phyloP scores from a whole-genome alignment of 2,797 vertebrate species.

The Poliocrania exsul region DNA sequence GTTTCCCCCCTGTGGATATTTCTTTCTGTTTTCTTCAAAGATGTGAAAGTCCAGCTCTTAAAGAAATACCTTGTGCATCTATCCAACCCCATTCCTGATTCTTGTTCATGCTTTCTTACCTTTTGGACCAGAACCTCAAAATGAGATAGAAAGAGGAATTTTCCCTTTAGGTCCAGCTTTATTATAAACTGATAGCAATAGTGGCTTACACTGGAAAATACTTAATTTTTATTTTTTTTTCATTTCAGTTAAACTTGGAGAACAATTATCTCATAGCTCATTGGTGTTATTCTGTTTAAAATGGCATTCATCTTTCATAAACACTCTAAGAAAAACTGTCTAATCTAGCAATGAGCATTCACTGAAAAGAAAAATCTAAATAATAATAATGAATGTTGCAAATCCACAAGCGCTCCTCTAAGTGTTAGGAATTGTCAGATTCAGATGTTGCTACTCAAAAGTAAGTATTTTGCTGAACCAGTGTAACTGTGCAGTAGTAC shows the following conservation, averaged over 20 bases:
- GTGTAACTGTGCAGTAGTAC: neutral
- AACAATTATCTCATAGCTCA: neutral
- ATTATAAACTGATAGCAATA: neutral
- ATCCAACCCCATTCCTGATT: neutral
- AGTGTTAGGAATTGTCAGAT: neutral
- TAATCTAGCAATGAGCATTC: neutral
- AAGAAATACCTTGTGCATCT: neutral
- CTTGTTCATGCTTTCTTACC: neutral
- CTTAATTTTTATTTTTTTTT: neutral
- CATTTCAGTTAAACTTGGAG: neutral
- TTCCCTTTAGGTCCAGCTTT: neutral
- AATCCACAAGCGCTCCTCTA: neutral
- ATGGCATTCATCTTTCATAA: neutral
- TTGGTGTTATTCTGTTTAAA: neutral
- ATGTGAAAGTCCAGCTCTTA: neutral
- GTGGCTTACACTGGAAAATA: neutral
- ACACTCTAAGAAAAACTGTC: neutral
- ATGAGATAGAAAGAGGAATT: neutral
- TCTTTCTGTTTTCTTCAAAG: neutral
- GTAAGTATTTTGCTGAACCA: conserved; percentile 5
- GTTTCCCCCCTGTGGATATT: neutral
- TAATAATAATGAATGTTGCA: neutral
- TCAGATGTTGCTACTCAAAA: neutral
- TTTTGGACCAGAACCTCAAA: neutral
- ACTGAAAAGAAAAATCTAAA: neutral